Evolutionary conservation across 1,140 invertebrate genomes (phyloP).

Genomic region (Magallana ariakensis): DNA sequence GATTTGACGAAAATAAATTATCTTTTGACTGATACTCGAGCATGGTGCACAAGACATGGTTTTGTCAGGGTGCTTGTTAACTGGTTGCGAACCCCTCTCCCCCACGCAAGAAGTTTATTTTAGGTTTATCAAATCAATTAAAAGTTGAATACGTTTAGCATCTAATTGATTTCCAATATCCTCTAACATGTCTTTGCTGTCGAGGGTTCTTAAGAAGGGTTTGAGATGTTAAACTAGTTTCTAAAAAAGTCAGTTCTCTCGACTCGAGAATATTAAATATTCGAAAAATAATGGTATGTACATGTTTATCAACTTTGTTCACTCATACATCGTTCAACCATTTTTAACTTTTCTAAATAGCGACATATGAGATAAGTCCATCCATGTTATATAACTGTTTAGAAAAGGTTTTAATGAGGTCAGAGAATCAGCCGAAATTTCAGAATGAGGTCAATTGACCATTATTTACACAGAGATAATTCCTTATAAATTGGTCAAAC

Average conservation of each 20-base stretch:
- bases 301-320: too few relatives aligned
- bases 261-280: too few relatives aligned
- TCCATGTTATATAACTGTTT: neutral
- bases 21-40: neutral
- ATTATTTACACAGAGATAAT: slow-evolving; percentile 4
- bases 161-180: neutral
- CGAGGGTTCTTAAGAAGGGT: neutral
- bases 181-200: too few relatives aligned
- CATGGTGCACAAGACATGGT: neutral
- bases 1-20: slow-evolving; percentile 14
- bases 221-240: neutral
- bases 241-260: too few relatives aligned
- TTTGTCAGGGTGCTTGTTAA: too few relatives aligned
- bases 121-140: neutral
- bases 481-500: neutral
- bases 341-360: too few relatives aligned
- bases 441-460: neutral
- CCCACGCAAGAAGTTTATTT: too few relatives aligned
- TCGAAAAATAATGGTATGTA: too few relatives aligned
- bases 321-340: too few relatives aligned
- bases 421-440: neutral
- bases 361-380: too few relatives aligned
- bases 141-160: neutral
- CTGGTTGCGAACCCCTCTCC: too few relatives aligned
- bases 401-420: neutral